phyloP scores from a whole-genome alignment of 2,888 invertebrate species.

The Agapostemon virescens region DNA sequence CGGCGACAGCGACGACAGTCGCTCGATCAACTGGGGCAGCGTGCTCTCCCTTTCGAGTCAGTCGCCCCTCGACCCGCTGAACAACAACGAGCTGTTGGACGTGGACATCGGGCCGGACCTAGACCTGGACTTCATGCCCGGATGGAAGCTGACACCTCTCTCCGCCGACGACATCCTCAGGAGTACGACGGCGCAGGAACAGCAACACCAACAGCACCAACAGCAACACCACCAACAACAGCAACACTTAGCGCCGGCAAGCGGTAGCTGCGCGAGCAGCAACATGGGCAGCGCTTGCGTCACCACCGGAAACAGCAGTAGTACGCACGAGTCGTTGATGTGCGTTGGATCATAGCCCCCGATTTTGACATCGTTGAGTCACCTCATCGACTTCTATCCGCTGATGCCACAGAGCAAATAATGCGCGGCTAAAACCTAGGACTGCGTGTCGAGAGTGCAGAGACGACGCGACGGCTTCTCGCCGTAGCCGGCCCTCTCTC shows the following conservation, averaged over 20 bases:
- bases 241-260: slow-evolving; percentile 57
- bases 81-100: slow-evolving; percentile 89
- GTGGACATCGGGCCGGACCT: slow-evolving; percentile 84
- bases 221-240: slow-evolving; percentile 62
- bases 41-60: slow-evolving; percentile 93
- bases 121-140: slow-evolving; percentile 84
- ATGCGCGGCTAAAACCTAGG: slow-evolving; percentile 32
- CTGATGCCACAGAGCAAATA: slow-evolving; percentile 74
- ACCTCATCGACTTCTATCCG: slow-evolving; percentile 79
- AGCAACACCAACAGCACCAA: slow-evolving; percentile 66
- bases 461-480: slow-evolving; percentile 8
- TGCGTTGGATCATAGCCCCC: slow-evolving; percentile 80
- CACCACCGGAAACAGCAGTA: slow-evolving; percentile 66
- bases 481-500: slow-evolving; percentile 27
- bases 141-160: slow-evolving; percentile 82
- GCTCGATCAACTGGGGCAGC: slow-evolving; percentile 95
- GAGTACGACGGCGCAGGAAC: slow-evolving; percentile 72
- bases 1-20: slow-evolving; percentile 85
- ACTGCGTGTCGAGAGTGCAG: slow-evolving; percentile 12
- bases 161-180: slow-evolving; percentile 81
- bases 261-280: slow-evolving; percentile 64
- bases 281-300: slow-evolving; percentile 65
- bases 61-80: slow-evolving; percentile 90
- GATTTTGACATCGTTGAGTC: slow-evolving; percentile 78
- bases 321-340: slow-evolving; percentile 79